These are phyloP conservation scores for Ispidina lecontei DNA, from an alignment of 2,797 vertebrate genomes.

Conservation along the genomic window DNA sequence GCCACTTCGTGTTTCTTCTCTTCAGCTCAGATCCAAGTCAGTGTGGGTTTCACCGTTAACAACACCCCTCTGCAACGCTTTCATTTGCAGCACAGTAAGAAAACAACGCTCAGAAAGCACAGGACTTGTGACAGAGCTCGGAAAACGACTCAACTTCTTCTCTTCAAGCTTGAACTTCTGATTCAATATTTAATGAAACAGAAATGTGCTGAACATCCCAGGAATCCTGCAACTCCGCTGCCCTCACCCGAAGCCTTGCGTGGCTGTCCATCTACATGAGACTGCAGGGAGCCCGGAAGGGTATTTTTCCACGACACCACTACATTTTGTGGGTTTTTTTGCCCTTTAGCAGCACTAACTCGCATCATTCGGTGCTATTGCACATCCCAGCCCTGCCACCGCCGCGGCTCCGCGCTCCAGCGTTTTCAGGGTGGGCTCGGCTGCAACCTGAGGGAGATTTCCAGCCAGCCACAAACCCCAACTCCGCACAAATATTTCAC, in stretches of 20 bases:
- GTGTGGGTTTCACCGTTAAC: background rate
- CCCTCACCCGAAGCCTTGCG: too few relatives aligned
- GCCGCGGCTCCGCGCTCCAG: conserved; percentile 1
- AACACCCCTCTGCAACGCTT: background rate
- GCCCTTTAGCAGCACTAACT: conserved; percentile 27
- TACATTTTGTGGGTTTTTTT: background rate
- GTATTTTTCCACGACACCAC: background rate
- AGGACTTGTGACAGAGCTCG: background rate
- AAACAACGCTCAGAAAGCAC: background rate
- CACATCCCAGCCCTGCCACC: conserved; percentile 30
- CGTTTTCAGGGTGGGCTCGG: conserved; percentile 59
- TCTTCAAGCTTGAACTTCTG: conserved; percentile 22
- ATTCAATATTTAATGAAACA: conserved; percentile 63
- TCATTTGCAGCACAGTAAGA: conserved; percentile 10
- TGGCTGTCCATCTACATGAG: background rate
- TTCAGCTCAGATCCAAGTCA: conserved; percentile 36
- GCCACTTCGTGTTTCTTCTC: background rate
- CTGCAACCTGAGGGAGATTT: conserved; percentile 44
- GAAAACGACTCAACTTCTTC: conserved; percentile 5
- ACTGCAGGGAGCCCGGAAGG: conserved; percentile 45
- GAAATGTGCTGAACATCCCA: conserved; percentile 31
- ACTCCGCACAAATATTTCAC: conserved; percentile 52
- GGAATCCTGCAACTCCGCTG: conserved; percentile 20
- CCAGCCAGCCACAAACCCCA: conserved; percentile 42
- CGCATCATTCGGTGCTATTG: conserved; percentile 8